phyloP scores from a whole-genome alignment of 2,888 invertebrate genomes.

The Ormyrus labotus region DNA sequence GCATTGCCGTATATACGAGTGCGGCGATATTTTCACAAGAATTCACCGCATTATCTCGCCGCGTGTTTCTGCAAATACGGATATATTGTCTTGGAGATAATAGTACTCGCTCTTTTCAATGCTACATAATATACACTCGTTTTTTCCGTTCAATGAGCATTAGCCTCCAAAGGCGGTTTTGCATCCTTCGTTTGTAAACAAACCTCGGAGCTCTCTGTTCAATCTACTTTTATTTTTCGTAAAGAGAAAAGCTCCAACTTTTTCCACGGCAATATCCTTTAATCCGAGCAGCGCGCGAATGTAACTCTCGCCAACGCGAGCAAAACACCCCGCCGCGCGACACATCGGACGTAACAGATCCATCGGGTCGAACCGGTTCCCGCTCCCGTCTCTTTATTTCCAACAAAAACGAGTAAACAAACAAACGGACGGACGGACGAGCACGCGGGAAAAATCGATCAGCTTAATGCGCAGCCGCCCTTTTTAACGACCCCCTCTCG shows the following conservation, averaged over 20 bases:
- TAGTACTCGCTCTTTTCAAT: too few relatives aligned
- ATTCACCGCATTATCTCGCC: not conserved
- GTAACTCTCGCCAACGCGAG: slow-evolving; percentile 16
- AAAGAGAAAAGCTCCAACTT: too few relatives aligned
- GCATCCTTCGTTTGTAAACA: too few relatives aligned
- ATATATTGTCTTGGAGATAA: not conserved
- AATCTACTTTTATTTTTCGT: too few relatives aligned
- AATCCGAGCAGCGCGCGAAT: too few relatives aligned
- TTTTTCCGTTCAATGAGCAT: too few relatives aligned
- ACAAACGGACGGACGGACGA: too few relatives aligned
- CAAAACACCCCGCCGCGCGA: not conserved
- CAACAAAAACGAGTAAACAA: not conserved
- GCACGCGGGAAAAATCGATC: too few relatives aligned
- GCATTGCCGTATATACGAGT: not conserved
- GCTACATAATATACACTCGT: too few relatives aligned
- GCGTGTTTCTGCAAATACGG: not conserved
- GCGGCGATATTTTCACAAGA: slow-evolving; percentile 1
- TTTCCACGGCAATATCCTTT: too few relatives aligned
- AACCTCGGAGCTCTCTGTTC: too few relatives aligned
- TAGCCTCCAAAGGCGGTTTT: too few relatives aligned
- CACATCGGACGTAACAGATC: slow-evolving; percentile 2
- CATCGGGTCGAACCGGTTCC: slow-evolving; percentile 32
- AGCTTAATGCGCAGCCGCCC: not conserved
- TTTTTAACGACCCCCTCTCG: not conserved
- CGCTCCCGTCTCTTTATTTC: not conserved